phyloP scores from a whole-genome alignment of 2,797 vertebrate species.

The Gymnoscopelus braueri region DNA sequence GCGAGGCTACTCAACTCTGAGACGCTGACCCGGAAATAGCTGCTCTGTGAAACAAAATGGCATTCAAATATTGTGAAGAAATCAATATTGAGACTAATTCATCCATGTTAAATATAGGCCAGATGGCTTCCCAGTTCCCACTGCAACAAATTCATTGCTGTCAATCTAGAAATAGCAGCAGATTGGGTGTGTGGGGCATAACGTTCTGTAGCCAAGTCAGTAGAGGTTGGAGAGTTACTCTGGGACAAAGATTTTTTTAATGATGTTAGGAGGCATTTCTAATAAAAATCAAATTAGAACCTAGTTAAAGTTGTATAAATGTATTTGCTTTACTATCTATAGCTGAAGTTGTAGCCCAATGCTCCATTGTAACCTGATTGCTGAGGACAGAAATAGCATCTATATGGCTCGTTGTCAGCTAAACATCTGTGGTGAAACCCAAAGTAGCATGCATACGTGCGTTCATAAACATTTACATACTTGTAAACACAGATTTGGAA shows the following conservation, averaged over 20 bases:
- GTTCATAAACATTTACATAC: slow-evolving; percentile 78
- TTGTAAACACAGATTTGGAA: slow-evolving; percentile 69
- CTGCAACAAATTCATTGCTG: neutral
- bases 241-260: neutral
- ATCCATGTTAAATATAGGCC: slow-evolving; percentile 7
- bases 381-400: slow-evolving; percentile 33
- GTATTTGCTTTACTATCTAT: too few species aligned
- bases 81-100: slow-evolving; percentile 5
- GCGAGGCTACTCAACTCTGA: slow-evolving; percentile 43
- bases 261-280: too few species aligned
- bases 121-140: neutral
- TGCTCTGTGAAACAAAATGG: neutral
- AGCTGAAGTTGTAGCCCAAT: slow-evolving; percentile 7
- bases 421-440: slow-evolving; percentile 69
- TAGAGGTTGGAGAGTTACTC: slow-evolving; percentile 1
- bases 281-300: too few species aligned
- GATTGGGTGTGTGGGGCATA: slow-evolving; percentile 4
- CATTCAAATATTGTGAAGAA: slow-evolving; percentile 30
- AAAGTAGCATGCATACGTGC: slow-evolving; percentile 69
- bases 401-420: slow-evolving; percentile 48
- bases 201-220: slow-evolving; percentile 11
- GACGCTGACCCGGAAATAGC: neutral
- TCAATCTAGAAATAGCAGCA: neutral
- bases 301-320: too few species aligned
- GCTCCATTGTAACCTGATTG: slow-evolving; percentile 29